These are phyloP conservation scores for Theristicus caerulescens DNA, from an alignment of 2,113 vertebrate species.

Conservation along the genomic window DNA sequence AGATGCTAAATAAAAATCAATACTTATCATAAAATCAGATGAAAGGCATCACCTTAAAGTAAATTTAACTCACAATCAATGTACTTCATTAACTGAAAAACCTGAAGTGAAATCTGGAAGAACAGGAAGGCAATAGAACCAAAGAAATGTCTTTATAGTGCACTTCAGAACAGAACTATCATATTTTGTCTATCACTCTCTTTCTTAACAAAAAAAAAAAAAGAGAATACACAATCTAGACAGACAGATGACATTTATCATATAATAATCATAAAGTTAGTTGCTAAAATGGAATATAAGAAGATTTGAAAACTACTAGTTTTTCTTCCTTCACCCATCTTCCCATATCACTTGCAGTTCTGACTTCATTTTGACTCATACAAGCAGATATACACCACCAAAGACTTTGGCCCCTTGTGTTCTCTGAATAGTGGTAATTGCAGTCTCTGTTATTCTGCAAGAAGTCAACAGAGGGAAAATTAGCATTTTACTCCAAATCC, in stretches of 20 bases:
- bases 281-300: not conserved
- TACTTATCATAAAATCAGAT: conserved; percentile 24
- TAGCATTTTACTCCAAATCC: not conserved
- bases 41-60: not conserved
- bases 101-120: not conserved
- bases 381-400: not conserved
- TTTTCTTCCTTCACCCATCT: not conserved
- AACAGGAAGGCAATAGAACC: not conserved
- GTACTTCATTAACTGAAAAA: not conserved
- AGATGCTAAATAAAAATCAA: conserved; percentile 46
- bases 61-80: conserved; percentile 36
- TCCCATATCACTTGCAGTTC: not conserved
- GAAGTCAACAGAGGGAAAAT: not conserved
- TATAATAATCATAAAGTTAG: not conserved
- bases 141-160: not conserved
- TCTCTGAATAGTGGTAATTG: not conserved
- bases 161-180: not conserved
- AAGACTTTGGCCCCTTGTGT: not conserved
- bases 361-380: not conserved
- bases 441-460: not conserved
- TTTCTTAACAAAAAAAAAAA: not conserved
- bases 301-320: not conserved
- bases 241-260: not conserved
- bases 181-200: not conserved
- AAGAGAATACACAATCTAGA: not conserved